Conservation (phyloP, 1,140 invertebrate species). For the Euura lappo region DNA sequence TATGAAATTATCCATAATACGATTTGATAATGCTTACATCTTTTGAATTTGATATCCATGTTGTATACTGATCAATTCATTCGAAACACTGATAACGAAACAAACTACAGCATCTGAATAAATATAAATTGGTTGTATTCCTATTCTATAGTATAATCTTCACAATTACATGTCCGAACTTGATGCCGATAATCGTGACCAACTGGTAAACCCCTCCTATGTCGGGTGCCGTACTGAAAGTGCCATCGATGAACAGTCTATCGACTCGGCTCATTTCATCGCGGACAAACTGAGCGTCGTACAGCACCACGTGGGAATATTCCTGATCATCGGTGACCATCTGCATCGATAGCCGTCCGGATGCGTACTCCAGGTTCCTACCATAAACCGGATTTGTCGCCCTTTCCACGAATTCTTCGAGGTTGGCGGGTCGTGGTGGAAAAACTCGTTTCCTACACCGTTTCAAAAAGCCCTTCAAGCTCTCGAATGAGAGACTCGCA, state of each 20-base stretch:
- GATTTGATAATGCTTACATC: too few species aligned
- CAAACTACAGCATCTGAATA: too few species aligned
- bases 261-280: conserved; percentile 13
- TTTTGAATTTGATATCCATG: too few species aligned
- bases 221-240: conserved; percentile 11
- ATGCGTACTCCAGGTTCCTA: conserved; percentile 8
- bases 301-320: conserved; percentile 6
- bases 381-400: background rate
- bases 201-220: background rate
- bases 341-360: background rate
- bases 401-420: conserved; percentile 8
- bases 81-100: too few species aligned
- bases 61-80: too few species aligned
- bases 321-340: background rate
- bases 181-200: conserved; percentile 8
- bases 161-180: conserved; percentile 13
- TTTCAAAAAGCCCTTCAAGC: conserved; percentile 11
- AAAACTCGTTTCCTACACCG: conserved; percentile 7
- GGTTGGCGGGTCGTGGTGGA: conserved; percentile 5
- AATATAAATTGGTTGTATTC: too few species aligned
- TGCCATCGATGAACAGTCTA: conserved; percentile 10
- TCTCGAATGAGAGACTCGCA: background rate
- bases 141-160: too few species aligned
- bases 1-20: too few species aligned
- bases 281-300: conserved; percentile 12